Base-by-base conservation (phyloP, 2,797 vertebrate species). In the Pteronotus mesoamericanus region DNA sequence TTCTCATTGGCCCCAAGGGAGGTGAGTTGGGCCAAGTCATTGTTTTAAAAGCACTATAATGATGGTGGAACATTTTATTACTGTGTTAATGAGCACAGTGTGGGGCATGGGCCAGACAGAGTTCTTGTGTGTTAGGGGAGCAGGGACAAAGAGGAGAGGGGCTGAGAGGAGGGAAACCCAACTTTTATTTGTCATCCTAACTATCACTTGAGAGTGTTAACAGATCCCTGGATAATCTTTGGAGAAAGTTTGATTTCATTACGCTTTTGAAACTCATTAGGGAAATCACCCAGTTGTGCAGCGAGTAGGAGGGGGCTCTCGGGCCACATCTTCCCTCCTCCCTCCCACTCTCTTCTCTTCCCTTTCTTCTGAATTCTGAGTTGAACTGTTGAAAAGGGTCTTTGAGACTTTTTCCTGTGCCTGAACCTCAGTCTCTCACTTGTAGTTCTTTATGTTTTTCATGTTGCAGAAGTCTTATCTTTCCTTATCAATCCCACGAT, bases 81-180 rank as follows among this genome's bases (percentile, higher is more conserved):
- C 69, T 22, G 69, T 90, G 96, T 92, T 95, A 80, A 95, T 91
- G 96, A 95, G 86, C 88, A 22, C 15, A 29, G 42, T 71, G 48
- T 90, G 92, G 88, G 44, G 86, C 53, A 74, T 26, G 79, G 74
- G 68, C 44, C 24, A 69, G 57, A 55, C 32, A n/a, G 55, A 51
- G 10, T 2, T 6, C 64, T 53, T 26, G 69, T 82, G 21, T n/a
- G 66, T 37, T 29, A 10, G 86, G 74, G 46, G 32, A 21, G 15
- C 6, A 24, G 51, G 72, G 12, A 42, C 1, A 34, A 4, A 46
- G 61, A 19, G 55, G 32, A 55, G 22, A 3, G 39, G 44, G 91
- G 29, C 15, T 1, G 0, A 10, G 6, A 22, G 16, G 75, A 22
- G 26, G 84, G 68, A 86, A 96, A 57, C 57, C 6, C 44, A 66